A percentile compares a stretch with the other conserved stretches of the same genome.
phyloP scores from a whole-genome alignment of 1,140 invertebrate genomes.

The Drosophila punjabiensis region DNA sequence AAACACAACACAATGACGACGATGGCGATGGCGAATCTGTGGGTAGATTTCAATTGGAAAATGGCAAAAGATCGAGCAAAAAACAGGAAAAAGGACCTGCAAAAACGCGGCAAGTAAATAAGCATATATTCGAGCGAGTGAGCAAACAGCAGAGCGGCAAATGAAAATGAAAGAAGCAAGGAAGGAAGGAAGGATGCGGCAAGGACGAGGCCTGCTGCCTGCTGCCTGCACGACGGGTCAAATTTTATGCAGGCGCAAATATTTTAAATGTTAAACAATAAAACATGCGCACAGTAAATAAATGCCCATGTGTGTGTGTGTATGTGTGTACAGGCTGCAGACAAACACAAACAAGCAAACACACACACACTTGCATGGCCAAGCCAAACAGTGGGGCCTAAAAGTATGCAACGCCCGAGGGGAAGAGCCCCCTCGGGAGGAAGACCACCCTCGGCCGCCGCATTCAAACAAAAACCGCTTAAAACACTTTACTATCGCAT shows the following conservation, averaged over 20 bases:
- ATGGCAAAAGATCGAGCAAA: background rate
- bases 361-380: slow-evolving; percentile 23
- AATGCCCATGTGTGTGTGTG: slow-evolving; percentile 43
- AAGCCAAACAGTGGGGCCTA: slow-evolving; percentile 53
- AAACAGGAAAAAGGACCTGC: slow-evolving; percentile 2
- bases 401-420: slow-evolving; percentile 72
- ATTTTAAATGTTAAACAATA: slow-evolving; percentile 81
- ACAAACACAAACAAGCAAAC: slow-evolving; percentile 36
- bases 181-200: slow-evolving; percentile 7
- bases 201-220: slow-evolving; percentile 16
- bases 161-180: slow-evolving; percentile 20
- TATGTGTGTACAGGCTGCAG: slow-evolving; percentile 33
- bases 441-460: slow-evolving; percentile 17
- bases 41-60: slow-evolving; percentile 30
- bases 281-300: slow-evolving; percentile 77
- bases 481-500: slow-evolving; percentile 84
- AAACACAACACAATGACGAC: slow-evolving; percentile 7
- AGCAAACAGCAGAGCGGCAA: slow-evolving; percentile 19
- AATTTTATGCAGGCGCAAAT: slow-evolving; percentile 77
- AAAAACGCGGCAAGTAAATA: slow-evolving; percentile 38
- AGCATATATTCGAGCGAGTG: slow-evolving; percentile 31
- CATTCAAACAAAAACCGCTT: slow-evolving; percentile 83
- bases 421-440: background rate
- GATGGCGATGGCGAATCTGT: slow-evolving; percentile 1
- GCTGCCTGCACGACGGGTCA: slow-evolving; percentile 27